Conservation (phyloP, 1,140 invertebrate genomes). For the Gryllus bimaculatus region DNA sequence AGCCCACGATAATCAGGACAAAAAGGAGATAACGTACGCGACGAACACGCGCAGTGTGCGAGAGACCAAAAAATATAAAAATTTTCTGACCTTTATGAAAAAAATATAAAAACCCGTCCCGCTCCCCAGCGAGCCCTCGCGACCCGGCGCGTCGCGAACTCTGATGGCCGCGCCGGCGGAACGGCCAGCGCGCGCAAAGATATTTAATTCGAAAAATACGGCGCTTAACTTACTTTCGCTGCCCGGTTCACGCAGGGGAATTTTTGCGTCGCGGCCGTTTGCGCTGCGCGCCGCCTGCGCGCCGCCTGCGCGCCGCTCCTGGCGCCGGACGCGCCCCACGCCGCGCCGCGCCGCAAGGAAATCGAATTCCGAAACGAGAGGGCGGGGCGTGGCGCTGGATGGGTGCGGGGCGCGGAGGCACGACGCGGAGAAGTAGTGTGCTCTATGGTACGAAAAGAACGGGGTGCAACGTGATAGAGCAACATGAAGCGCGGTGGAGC, state of each 20-base stretch:
- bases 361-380: not conserved
- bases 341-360: not conserved
- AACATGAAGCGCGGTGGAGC: not conserved
- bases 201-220: slow-evolving; percentile 6
- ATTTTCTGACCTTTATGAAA: not conserved
- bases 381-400: no score
- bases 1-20: not conserved
- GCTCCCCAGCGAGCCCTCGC: no score
- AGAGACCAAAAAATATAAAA: not conserved
- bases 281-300: no score
- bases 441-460: not conserved
- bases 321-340: not conserved
- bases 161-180: no score
- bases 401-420: not conserved
- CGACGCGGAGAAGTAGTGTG: not conserved
- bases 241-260: not conserved
- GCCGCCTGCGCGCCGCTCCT: no score
- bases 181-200: not conserved
- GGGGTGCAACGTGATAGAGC: not conserved
- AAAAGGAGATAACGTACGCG: not conserved
- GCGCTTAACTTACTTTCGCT: not conserved
- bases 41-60: not conserved
- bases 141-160: no score
- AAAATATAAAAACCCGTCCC: not conserved
- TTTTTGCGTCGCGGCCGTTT: not conserved